Conservation (phyloP, 2,888 invertebrate genomes). For the Calameuta filiformis region DNA sequence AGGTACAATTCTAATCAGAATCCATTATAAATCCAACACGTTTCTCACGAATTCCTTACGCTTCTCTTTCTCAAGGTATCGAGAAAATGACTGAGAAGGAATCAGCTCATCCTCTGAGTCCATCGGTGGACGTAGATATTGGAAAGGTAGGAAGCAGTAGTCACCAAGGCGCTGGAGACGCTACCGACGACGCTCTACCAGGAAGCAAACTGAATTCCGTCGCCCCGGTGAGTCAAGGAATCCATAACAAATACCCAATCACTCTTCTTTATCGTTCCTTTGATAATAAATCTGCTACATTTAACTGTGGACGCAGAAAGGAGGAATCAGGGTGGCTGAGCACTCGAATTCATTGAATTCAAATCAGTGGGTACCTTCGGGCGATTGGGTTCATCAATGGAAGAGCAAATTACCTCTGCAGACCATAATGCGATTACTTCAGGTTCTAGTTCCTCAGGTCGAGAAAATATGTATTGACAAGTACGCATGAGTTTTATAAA, state of each 20-base stretch:
- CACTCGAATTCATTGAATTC: conserved; percentile 46
- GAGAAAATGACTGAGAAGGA: conserved; percentile 95
- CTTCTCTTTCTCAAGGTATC: conserved; percentile 70
- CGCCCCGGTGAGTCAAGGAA: conserved; percentile 52
- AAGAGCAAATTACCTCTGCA: conserved; percentile 96
- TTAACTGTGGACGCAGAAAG: conserved; percentile 66
- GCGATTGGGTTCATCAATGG: conserved; percentile 97
- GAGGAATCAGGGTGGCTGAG: conserved; percentile 73
- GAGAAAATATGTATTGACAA: conserved; percentile 97
- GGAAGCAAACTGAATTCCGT: conserved; percentile 52
- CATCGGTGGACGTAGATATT: conserved; percentile 49
- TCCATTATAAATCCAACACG: not conserved
- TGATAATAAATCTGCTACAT: not conserved
- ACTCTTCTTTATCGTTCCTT: conserved; percentile 9
- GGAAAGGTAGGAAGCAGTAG: conserved; percentile 35
- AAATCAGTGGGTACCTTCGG: conserved; percentile 86
- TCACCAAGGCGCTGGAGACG: conserved; percentile 35
- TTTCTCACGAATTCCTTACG: not conserved
- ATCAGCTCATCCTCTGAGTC: conserved; percentile 81
- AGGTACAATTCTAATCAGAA: conserved; percentile 65
- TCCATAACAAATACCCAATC: conserved; percentile 16
- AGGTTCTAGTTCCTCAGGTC: conserved; percentile 98
- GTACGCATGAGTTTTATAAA: not conserved
- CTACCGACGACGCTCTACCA: conserved; percentile 13
- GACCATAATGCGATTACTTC: conserved; percentile 98